Percentiles rank a stretch among this genome's conserved stretches.
Evolutionary conservation across 1,140 invertebrate species (phyloP).

Genomic region (Penaeus indicus): DNA sequence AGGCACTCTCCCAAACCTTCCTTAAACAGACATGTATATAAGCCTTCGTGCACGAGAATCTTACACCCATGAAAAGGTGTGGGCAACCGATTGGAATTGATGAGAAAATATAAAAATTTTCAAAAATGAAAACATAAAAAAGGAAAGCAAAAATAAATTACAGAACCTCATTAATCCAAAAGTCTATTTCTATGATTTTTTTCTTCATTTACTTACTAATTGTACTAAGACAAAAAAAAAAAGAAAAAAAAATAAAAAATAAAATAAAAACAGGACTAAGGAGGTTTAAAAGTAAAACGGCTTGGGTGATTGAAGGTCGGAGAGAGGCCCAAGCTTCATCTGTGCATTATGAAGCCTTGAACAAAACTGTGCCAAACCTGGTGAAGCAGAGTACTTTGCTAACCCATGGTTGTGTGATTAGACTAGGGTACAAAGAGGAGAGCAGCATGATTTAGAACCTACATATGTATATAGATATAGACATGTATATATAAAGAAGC

Average conservation of each 20-base stretch:
- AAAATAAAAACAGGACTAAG: too few relatives aligned
- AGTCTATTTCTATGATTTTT: not conserved
- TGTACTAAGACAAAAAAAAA: too few relatives aligned
- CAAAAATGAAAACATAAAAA: too few relatives aligned
- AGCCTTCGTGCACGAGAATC: not conserved
- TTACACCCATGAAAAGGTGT: too few relatives aligned
- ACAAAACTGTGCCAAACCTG: conserved; percentile 64
- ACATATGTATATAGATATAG: conserved; percentile 49
- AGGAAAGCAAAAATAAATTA: too few relatives aligned
- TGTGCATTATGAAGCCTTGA: conserved; percentile 63
- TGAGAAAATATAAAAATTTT: too few relatives aligned
- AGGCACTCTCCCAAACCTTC: conserved; percentile 51
- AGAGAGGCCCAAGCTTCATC: conserved; percentile 42
- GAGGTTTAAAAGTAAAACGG: too few relatives aligned
- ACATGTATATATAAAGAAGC: conserved; percentile 54
- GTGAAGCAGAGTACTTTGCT: conserved; percentile 63
- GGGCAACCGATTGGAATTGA: too few relatives aligned
- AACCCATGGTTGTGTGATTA: conserved; percentile 64
- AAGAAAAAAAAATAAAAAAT: not conserved
- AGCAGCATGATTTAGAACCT: conserved; percentile 63
- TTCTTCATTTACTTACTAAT: too few relatives aligned
- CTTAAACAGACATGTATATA: not conserved
- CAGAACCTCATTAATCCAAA: conserved; percentile 45
- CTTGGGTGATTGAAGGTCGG: conserved; percentile 19
- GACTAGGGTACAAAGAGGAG: conserved; percentile 59